Evolutionary conservation across 2,113 vertebrate species (phyloP), one percentile per base, ranked within the genome.

Genomic region (Abramis brama): DNA sequence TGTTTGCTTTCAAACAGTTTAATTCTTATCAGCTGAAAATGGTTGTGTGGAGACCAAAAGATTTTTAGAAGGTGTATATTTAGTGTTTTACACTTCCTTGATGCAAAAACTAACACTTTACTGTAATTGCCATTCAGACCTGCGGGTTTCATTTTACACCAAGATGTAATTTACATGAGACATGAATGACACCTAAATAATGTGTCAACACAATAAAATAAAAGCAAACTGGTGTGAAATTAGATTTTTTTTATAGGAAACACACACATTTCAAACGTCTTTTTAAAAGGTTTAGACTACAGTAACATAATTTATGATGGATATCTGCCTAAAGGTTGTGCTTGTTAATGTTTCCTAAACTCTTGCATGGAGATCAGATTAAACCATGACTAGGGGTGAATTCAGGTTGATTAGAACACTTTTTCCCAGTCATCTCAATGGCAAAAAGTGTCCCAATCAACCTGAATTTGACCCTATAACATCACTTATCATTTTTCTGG

Each of bases 271-370:
- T 77, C 45, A 50, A n/a, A 79, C 47, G 75, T 60, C 12, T 71
- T 75, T 79, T 64, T 25, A 79, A 43, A 78, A 70, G 13, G 59
- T 70, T 83, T 74, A 85, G 55, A 62, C 77, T 78, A 30, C 7
- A 25, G 27, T 71, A 62, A 71, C 43, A 83, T 68, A 2, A 88
- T 87, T 79, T 83, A 30, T 79, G 71, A 21, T 73, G 19, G 52
- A 55, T 55, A 57, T 8, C 19, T 57, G 19, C 6, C 52, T 57
- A 21, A 21, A 57, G 4, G 50, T 52, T 52, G 50, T 52, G 50
- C 50, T 52, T 52, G 13, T 52, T 17, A 52, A 15, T 57, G 55
- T 57, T 57, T 57, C 6, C 55, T 57, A 57, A 21, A 21, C 21
- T 21, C 55, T 21, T 21, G 52, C 21, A 1, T 57, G 6, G 6